Conservation (phyloP, 1,140 invertebrate genomes). For the Trichomalopsis sarcophagae region DNA sequence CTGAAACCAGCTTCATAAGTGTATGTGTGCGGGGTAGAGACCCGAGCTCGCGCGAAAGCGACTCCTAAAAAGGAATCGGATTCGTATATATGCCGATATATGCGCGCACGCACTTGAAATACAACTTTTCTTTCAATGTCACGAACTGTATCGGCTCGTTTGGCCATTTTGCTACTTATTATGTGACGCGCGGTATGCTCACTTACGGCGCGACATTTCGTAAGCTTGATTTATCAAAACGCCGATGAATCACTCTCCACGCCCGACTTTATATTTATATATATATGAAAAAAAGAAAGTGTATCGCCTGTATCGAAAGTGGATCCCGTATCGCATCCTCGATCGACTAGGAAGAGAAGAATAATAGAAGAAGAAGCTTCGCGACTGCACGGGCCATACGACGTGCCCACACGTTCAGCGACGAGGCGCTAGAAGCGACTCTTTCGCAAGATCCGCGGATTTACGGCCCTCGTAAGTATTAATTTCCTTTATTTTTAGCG, state of each 20-base stretch:
- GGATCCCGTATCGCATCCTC: neutral
- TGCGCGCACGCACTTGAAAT: conserved; percentile 16
- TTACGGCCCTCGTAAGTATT: neutral
- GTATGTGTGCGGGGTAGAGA: neutral
- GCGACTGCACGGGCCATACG: neutral
- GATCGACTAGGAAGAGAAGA: neutral
- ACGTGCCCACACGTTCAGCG: conserved; percentile 5
- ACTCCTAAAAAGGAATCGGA: conserved; percentile 37
- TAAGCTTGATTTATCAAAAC: too few relatives aligned
- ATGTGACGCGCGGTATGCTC: neutral
- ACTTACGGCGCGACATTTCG: too few relatives aligned
- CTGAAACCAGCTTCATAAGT: neutral
- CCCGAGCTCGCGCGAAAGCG: conserved; percentile 1
- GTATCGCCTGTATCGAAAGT: too few relatives aligned
- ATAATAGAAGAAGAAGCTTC: neutral
- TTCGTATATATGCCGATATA: neutral
- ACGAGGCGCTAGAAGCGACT: neutral
- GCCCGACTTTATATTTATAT: neutral
- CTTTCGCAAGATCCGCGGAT: conserved; percentile 22
- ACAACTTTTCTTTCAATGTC: conserved; percentile 23
- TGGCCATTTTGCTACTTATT: neutral
- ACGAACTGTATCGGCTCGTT: neutral
- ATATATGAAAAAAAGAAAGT: neutral
- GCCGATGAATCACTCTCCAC: neutral
- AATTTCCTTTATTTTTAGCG: too few relatives aligned